These are phyloP conservation scores for Acrobeloides nanus DNA, from an alignment of 2,888 invertebrate genomes.

Conservation along the genomic window DNA sequence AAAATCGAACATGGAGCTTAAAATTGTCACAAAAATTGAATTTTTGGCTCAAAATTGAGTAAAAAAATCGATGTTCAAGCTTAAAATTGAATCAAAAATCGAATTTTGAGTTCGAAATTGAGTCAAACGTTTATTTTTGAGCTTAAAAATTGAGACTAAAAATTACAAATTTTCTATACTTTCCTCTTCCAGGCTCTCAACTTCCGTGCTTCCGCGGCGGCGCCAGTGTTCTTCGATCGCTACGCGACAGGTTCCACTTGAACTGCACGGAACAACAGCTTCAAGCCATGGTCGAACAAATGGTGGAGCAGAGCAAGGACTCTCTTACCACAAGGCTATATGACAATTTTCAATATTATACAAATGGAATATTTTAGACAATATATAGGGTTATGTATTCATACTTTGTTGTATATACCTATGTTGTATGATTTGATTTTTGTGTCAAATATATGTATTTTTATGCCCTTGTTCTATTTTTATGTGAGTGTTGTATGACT, in stretches of 20 bases:
- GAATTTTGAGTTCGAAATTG: background rate
- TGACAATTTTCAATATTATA: slow-evolving; percentile 84
- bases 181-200: slow-evolving; percentile 69
- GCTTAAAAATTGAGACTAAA: slow-evolving; percentile 1
- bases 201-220: slow-evolving; percentile 91
- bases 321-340: slow-evolving; percentile 94
- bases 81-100: background rate
- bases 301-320: slow-evolving; percentile 87
- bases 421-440: no score
- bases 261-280: slow-evolving; percentile 84
- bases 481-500: no score
- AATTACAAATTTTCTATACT: background rate
- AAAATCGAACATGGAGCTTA: no score
- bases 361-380: slow-evolving; percentile 43
- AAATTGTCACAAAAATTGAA: no score
- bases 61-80: background rate
- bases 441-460: no score
- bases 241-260: slow-evolving; percentile 88
- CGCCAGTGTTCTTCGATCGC: slow-evolving; percentile 76
- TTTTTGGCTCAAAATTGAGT: background rate
- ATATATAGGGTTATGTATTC: no score
- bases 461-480: no score
- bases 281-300: slow-evolving; percentile 73
- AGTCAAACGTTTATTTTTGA: background rate
- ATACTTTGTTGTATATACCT: no score